Conservation (phyloP, 2,113 vertebrate genomes). For the Phrynosoma blainvillii region DNA sequence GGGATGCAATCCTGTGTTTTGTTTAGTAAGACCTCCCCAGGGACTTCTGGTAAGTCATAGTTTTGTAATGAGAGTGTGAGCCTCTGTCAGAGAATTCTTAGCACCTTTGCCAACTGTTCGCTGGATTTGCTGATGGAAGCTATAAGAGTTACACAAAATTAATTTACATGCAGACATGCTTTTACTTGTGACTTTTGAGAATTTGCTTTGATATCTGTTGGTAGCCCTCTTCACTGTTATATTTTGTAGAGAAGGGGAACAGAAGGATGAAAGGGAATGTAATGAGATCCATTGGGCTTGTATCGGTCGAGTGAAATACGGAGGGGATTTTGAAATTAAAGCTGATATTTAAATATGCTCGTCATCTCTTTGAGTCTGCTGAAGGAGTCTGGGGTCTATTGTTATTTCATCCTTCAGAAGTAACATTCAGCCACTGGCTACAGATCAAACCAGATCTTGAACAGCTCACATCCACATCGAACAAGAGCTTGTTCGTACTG, state of each 20-base stretch:
- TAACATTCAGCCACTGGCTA: background rate
- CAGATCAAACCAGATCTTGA: background rate
- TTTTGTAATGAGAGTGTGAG: background rate
- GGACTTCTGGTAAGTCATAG: background rate
- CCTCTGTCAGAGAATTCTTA: background rate
- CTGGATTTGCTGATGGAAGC: background rate
- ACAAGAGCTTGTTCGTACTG: background rate
- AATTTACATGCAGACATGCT: background rate
- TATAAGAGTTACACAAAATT: background rate
- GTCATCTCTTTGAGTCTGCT: background rate
- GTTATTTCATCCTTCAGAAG: background rate
- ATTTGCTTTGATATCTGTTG: background rate
- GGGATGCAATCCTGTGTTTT: background rate
- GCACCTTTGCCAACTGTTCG: background rate
- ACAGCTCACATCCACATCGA: background rate
- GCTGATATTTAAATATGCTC: background rate
- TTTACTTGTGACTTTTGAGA: slow-evolving; percentile 10
- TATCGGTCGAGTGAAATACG: background rate
- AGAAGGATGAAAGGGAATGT: background rate
- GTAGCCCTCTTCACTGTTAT: background rate
- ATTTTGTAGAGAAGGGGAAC: background rate
- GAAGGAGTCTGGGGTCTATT: background rate
- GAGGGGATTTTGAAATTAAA: slow-evolving; percentile 7
- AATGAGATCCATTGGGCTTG: background rate
- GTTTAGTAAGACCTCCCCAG: background rate